These are phyloP conservation scores for Stenodema calcarata DNA, from an alignment of 2,888 invertebrate genomes.

Conservation along the genomic window DNA sequence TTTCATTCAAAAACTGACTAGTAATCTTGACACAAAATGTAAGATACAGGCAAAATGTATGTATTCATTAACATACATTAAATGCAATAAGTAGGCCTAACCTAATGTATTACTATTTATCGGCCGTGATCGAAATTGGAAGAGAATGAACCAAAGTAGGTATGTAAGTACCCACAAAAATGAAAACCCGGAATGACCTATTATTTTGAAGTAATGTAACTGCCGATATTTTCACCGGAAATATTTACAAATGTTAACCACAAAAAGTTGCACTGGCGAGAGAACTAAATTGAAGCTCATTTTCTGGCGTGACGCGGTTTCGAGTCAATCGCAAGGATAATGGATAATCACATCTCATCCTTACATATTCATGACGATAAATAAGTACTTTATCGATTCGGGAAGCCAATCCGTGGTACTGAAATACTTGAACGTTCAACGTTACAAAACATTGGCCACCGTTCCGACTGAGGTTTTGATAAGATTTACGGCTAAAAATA, in stretches of 20 bases:
- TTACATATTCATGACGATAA: too few species aligned
- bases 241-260: neutral
- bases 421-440: neutral
- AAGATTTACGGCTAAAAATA: neutral
- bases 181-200: neutral
- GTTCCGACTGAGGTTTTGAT: neutral
- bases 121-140: neutral
- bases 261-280: neutral
- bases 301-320: too few species aligned
- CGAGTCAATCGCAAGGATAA: too few species aligned
- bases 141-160: neutral
- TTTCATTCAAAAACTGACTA: slow-evolving; percentile 19
- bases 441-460: neutral
- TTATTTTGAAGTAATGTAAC: neutral
- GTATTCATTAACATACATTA: slow-evolving; percentile 7
- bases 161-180: neutral
- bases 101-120: neutral
- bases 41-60: slow-evolving; percentile 3
- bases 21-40: slow-evolving; percentile 18
- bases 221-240: neutral
- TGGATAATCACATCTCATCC: too few species aligned
- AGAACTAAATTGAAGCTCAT: too few species aligned
- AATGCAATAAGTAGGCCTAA: slow-evolving; percentile 22
- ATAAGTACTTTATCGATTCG: too few species aligned
- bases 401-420: too few species aligned